These are phyloP conservation scores for Zele albiditarsus DNA, from an alignment of 2,888 invertebrate genomes.

Conservation along the genomic window DNA sequence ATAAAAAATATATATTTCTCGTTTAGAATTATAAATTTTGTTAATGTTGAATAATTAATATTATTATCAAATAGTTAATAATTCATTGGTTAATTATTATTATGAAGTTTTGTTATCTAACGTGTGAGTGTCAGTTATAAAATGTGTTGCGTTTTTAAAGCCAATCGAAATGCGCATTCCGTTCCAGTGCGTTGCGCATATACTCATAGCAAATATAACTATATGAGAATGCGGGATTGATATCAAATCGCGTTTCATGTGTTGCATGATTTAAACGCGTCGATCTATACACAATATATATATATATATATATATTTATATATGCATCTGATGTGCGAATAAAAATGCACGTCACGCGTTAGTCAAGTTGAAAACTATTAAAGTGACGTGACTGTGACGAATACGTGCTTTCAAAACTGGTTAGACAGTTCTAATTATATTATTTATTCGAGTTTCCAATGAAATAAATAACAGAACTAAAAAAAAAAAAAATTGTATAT, in stretches of 20 bases:
- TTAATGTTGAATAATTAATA: too few relatives aligned
- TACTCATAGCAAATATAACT: neutral
- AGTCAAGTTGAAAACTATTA: slow-evolving; percentile 11
- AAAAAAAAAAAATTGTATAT: neutral
- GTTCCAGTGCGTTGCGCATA: neutral
- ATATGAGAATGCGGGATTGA: neutral
- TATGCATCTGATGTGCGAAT: slow-evolving; percentile 5
- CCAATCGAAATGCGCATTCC: neutral
- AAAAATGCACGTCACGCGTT: slow-evolving; percentile 29
- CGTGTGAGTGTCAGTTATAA: neutral
- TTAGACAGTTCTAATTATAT: neutral
- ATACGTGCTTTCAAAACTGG: neutral
- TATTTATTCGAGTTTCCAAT: neutral
- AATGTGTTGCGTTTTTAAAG: neutral
- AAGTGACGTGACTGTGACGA: slow-evolving; percentile 12
- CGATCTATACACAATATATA: neutral
- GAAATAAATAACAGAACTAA: neutral
- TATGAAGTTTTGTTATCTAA: neutral
- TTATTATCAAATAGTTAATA: neutral
- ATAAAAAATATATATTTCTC: too few relatives aligned
- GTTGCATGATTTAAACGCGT: neutral
- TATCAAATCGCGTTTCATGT: neutral
- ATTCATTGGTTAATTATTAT: neutral
- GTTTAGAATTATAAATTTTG: too few relatives aligned
- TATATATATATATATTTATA: neutral